Percentiles rank a stretch among this genome's conserved stretches.
Conservation (phyloP, 2,797 vertebrate species). For the Labroides dimidiatus region DNA sequence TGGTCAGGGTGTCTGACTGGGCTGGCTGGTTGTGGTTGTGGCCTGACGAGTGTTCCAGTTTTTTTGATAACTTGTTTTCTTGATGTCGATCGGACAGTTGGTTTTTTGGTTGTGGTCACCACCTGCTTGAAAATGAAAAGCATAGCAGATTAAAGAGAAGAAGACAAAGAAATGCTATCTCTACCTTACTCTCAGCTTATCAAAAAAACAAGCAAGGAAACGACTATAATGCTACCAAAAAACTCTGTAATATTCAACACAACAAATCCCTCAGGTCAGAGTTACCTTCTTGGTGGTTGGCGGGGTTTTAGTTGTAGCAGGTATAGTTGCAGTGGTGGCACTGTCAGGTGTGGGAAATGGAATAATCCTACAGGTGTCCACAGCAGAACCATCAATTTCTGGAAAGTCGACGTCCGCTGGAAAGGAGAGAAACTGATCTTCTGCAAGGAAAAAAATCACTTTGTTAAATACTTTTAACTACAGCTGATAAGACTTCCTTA, state of each 20-base stretch:
- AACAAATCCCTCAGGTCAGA: neutral
- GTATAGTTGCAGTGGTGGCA: accelerated
- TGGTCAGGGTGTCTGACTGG: constrained; percentile 15
- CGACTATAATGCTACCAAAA: too few relatives aligned
- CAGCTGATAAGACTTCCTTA: too few relatives aligned
- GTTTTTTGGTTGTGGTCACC: constrained; percentile 2
- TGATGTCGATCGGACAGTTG: neutral
- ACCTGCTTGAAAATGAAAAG: constrained; percentile 2
- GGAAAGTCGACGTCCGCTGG: constrained; percentile 37
- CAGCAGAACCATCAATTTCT: constrained; percentile 67
- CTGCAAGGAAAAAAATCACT: neutral
- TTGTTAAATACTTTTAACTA: too few relatives aligned
- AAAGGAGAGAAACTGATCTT: constrained; percentile 14
- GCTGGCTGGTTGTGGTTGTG: constrained; percentile 12
- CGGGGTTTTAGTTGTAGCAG: neutral
- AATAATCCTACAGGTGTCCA: constrained; percentile 57
- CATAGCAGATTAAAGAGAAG: accelerated
- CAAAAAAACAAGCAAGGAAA: too few relatives aligned
- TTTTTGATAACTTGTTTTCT: neutral
- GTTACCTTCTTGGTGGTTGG: constrained; percentile 33
- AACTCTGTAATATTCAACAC: too few relatives aligned
- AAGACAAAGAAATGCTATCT: too few relatives aligned
- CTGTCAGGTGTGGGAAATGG: neutral
- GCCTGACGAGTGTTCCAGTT: constrained; percentile 20
- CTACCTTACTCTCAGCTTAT: too few relatives aligned